These are phyloP conservation scores for Brachyrhaphis roseni DNA, from an alignment of 2,797 vertebrate species.

Conservation along the genomic window DNA sequence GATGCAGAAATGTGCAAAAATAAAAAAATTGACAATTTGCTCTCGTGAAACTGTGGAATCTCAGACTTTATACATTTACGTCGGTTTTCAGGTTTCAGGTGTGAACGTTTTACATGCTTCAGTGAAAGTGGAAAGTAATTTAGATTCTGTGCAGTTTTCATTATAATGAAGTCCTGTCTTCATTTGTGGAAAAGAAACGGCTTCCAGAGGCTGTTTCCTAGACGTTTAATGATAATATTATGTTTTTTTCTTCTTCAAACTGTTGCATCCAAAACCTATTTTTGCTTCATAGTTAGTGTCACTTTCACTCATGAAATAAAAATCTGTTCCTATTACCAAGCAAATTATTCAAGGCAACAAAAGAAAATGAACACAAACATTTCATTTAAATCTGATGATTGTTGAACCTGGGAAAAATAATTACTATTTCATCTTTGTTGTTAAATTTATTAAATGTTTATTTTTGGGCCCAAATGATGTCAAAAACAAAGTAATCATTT, in stretches of 20 bases:
- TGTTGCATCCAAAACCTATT: neutral
- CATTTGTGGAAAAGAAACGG: neutral
- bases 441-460: neutral
- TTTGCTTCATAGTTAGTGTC: neutral
- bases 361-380: neutral
- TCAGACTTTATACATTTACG: neutral
- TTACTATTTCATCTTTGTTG: neutral
- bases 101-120: neutral
- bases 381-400: neutral
- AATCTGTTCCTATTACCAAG: neutral
- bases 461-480: neutral
- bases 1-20: neutral
- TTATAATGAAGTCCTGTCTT: neutral
- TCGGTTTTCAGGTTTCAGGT: neutral
- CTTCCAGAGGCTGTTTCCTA: neutral
- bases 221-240: neutral
- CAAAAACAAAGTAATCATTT: neutral
- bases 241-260: neutral
- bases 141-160: neutral
- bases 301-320: neutral
- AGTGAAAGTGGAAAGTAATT: slow-evolving; percentile 7
- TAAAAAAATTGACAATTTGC: neutral
- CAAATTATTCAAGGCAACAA: neutral
- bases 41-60: neutral
- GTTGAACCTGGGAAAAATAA: neutral